Evolutionary conservation across 30 jellyfish, hydroid and myxozoan genomes (phyloP).

Genomic region (Calvadosia cruxmelitensis): DNA sequence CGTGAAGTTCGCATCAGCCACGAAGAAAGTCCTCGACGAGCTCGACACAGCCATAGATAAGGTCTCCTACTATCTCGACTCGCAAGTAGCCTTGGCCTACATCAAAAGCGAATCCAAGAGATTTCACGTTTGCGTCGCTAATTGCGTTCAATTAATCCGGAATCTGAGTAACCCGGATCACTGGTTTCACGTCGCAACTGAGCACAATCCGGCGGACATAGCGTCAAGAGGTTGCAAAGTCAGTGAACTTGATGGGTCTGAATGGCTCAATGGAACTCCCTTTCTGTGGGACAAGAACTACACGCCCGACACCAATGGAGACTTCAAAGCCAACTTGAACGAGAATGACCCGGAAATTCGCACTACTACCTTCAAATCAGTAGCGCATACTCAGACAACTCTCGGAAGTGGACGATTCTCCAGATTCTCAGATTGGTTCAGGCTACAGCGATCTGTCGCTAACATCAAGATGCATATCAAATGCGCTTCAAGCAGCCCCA

Average conservation of each 20-base stretch:
- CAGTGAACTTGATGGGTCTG: background rate
- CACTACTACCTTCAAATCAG: background rate
- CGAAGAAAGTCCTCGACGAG: background rate
- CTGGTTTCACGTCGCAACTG: background rate
- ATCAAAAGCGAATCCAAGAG: background rate
- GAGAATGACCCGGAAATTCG: background rate
- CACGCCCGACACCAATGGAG: background rate
- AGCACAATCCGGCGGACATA: background rate
- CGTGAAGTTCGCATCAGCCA: background rate
- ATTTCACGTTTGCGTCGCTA: background rate
- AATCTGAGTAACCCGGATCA: background rate
- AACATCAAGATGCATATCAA: background rate
- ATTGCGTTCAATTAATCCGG: background rate
- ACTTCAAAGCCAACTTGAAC: background rate
- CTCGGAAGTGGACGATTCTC: background rate
- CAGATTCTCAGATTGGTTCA: background rate
- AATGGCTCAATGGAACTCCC: background rate
- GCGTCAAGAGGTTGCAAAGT: background rate
- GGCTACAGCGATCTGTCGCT: background rate
- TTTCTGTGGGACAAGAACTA: background rate
- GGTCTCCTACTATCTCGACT: background rate
- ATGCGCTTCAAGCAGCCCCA: background rate
- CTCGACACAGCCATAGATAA: background rate
- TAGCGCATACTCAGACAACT: background rate
- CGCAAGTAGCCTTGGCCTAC: background rate